Evolutionary conservation across 2,797 vertebrate genomes (phyloP), one percentile per base, ranked within the genome.

Genomic region (Crenichthys baileyi): DNA sequence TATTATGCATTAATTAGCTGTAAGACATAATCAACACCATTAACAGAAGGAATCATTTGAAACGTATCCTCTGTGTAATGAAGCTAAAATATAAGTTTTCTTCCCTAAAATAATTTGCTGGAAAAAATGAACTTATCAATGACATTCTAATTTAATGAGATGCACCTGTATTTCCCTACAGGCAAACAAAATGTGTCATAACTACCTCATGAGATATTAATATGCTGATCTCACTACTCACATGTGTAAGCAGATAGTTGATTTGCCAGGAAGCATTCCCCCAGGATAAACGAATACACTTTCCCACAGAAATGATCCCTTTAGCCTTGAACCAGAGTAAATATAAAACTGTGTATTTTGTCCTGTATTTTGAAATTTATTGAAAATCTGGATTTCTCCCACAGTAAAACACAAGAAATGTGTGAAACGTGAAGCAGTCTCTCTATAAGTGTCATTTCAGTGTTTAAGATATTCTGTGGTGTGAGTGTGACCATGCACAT

Each of bases 361-460:
- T 82, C 53, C 83, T 26, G 5, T 73, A 44, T 20, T 75, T 2
- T 71, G 51, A 72, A 70, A 83, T 72, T 72, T 63, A 68, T 84
- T n/a, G n/a, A 44, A 56, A 41, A 22, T 55, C 16, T n/a, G 9
- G 39, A 16, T 60, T 20, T 60, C 22, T 75, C 70, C 36, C 67
- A 68, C 48, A 73, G 29, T 48, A 15, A 79, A 79, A 81, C 74
- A 65, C 71, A 83, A 20, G 22, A 80, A 9, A 78, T 12, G 51
- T 89, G 89, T 74, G 65, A 87, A 79, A 92, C 86, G 61, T 89
- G 18, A 87, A 75, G 63, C 61, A 1, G 29, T 22, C 20, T 60
- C 29, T 84, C 83, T 80, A 73, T 84, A 93, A 87, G 80, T 81
- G 61, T 78, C 83, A 83, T 46, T 44, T 80, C 39, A 67, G 70